These are phyloP conservation scores for Aproaerema taeniolella DNA, from an alignment of 2,888 invertebrate genomes.

Conservation along the genomic window DNA sequence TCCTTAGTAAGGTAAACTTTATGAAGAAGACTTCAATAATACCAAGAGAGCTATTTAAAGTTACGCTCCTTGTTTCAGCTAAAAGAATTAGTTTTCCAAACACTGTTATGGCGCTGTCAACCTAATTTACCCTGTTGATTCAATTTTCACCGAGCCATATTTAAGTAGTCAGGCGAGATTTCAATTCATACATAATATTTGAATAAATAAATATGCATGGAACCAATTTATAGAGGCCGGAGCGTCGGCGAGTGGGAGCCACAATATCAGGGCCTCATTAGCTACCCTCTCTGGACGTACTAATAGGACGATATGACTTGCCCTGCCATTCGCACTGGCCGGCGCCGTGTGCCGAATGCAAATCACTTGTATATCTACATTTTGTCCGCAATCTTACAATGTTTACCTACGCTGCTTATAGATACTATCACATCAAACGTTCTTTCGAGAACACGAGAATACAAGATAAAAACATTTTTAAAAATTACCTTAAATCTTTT, in stretches of 20 bases:
- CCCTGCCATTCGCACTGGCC: constrained; percentile 1
- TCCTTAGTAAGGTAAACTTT: constrained; percentile 30
- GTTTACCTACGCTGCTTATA: background rate
- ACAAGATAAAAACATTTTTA: no score
- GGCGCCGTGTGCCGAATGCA: constrained; percentile 1
- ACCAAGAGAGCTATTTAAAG: constrained; percentile 29
- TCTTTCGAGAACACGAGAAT: no score
- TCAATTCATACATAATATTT: constrained; percentile 75
- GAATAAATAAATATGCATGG: constrained; percentile 78
- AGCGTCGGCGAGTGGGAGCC: constrained; percentile 39
- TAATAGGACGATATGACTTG: constrained; percentile 9
- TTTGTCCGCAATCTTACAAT: no score
- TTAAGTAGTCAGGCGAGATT: constrained; percentile 69
- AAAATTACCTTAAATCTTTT: no score
- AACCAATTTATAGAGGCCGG: constrained; percentile 73
- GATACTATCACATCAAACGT: background rate
- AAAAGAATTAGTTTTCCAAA: constrained; percentile 32
- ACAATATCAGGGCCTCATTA: constrained; percentile 71
- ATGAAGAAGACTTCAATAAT: constrained; percentile 40
- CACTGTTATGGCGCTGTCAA: constrained; percentile 29
- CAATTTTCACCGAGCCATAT: constrained; percentile 67
- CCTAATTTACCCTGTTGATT: constrained; percentile 64
- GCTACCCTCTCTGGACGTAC: constrained; percentile 31
- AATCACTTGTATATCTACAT: background rate
- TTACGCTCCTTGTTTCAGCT: constrained; percentile 20